Conservation (phyloP, 2,113 vertebrate species). For the mouse (Mus musculus) region DNA sequence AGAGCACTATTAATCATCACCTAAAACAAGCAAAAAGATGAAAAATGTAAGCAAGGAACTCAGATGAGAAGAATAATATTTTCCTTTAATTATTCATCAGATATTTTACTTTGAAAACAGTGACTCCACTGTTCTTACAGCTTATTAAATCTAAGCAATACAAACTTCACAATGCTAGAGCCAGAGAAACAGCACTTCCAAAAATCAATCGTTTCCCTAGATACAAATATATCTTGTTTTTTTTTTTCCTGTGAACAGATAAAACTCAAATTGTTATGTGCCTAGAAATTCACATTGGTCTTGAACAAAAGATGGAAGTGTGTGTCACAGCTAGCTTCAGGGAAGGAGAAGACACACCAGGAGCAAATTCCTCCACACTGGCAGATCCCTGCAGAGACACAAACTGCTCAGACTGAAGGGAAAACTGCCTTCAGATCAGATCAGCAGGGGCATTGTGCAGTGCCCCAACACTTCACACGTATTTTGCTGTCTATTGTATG, state of each 20-base stretch:
- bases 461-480: neutral
- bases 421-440: constrained; percentile 18
- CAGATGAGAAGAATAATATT: neutral
- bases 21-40: neutral
- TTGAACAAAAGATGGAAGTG: neutral
- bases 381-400: neutral
- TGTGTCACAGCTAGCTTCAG: neutral
- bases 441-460: neutral
- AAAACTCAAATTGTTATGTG: neutral
- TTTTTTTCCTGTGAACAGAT: neutral
- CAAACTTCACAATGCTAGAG: neutral
- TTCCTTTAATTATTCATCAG: neutral
- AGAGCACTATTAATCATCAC: neutral
- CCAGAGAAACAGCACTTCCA: neutral
- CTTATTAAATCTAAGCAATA: constrained; percentile 12
- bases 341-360: neutral
- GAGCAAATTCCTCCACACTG: neutral
- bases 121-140: neutral
- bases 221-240: neutral
- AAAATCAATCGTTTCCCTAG: neutral
- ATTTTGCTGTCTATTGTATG: neutral
- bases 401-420: neutral
- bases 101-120: neutral
- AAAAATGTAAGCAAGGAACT: neutral
- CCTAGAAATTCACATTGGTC: neutral